phyloP scores from a whole-genome alignment of 2,888 invertebrate genomes.

The Hemaris fuciformis region DNA sequence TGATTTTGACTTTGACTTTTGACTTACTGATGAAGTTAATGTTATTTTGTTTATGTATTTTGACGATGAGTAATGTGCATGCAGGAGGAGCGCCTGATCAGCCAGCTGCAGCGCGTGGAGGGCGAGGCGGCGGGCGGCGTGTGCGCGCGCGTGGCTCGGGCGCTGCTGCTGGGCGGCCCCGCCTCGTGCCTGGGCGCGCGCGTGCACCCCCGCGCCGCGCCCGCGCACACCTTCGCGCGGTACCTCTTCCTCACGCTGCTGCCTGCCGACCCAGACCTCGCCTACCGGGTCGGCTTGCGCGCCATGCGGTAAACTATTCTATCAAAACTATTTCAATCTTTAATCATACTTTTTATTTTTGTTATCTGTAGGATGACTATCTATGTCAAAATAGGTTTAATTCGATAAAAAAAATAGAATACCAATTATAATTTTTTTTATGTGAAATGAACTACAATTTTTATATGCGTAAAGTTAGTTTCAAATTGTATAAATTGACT shows the following conservation, averaged over 20 bases:
- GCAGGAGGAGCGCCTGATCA: conserved; percentile 89
- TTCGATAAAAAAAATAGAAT: too few relatives aligned
- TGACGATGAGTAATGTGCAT: conserved; percentile 49
- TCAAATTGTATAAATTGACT: too few relatives aligned
- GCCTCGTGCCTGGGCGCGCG: conserved; percentile 86
- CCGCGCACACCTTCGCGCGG: conserved; percentile 92
- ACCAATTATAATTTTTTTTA: too few relatives aligned
- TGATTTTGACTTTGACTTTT: too few relatives aligned
- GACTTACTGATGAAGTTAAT: too few relatives aligned
- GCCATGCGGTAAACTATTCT: conserved; percentile 88
- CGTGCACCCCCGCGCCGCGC: conserved; percentile 91
- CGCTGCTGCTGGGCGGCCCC: conserved; percentile 88
- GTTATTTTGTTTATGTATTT: too few relatives aligned
- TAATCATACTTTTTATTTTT: too few relatives aligned
- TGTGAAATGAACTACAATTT: too few relatives aligned
- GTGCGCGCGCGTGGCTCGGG: conserved; percentile 84
- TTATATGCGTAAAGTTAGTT: too few relatives aligned
- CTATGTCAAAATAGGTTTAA: too few relatives aligned
- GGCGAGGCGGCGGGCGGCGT: conserved; percentile 87
- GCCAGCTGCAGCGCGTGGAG: conserved; percentile 88
- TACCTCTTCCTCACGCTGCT: conserved; percentile 90
- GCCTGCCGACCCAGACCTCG: conserved; percentile 88
- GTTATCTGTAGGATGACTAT: too few relatives aligned
- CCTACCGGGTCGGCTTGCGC: conserved; percentile 88
- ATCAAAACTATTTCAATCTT: too few relatives aligned